Conservation (phyloP, 2,797 vertebrate genomes). For the Mus minutoides region DNA sequence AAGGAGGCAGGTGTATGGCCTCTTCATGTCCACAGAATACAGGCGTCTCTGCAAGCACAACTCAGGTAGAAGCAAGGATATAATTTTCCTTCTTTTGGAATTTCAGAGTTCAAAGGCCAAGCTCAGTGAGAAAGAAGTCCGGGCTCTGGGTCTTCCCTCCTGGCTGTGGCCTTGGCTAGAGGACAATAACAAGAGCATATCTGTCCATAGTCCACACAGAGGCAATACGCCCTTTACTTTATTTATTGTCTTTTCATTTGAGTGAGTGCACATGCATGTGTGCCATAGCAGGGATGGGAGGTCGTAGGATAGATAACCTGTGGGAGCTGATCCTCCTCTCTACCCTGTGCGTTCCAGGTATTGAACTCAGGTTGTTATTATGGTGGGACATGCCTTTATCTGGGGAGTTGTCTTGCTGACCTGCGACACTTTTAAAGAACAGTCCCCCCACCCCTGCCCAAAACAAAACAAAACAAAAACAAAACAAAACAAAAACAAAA, state of each 20-base stretch:
- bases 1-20: not conserved
- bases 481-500: too few species aligned
- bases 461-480: too few species aligned
- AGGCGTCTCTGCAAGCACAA: slow-evolving; percentile 54
- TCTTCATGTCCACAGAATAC: not conserved
- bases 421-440: not conserved
- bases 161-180: not conserved
- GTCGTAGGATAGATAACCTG: not conserved
- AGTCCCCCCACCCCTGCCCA: too few species aligned
- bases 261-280: not conserved
- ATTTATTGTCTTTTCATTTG: not conserved
- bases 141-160: slow-evolving; percentile 33
- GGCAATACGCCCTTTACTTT: not conserved
- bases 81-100: slow-evolving; percentile 31
- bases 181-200: not conserved
- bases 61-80: slow-evolving; percentile 69
- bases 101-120: not conserved
- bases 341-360: not conserved
- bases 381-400: not conserved
- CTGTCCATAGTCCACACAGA: not conserved
- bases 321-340: not conserved
- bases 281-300: not conserved
- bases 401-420: not conserved
- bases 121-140: not conserved
- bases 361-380: not conserved